Evolutionary conservation across 1,140 invertebrate genomes (phyloP).

Genomic region (Chrysoperla carnea): DNA sequence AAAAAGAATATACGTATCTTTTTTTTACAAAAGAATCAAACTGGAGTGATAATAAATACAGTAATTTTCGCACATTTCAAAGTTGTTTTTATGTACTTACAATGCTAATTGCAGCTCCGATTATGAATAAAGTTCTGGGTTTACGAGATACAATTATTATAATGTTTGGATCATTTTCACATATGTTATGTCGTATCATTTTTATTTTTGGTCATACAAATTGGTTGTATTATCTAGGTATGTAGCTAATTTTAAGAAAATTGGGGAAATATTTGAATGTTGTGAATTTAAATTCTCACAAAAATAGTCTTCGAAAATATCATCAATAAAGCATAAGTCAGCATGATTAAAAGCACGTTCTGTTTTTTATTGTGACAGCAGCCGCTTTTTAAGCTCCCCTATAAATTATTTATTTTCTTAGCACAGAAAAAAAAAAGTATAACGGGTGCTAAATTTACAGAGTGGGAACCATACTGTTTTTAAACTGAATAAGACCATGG

Average conservation of each 20-base stretch:
- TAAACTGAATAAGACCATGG: no score
- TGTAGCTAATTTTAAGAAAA: conserved; percentile 6
- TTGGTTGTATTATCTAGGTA: conserved; percentile 40
- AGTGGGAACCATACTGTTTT: no score
- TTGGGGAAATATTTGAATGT: neutral
- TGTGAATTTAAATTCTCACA: neutral
- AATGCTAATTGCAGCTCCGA: conserved; percentile 44
- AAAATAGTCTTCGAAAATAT: neutral
- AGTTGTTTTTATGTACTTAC: conserved; percentile 42
- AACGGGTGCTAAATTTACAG: no score
- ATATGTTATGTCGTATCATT: conserved; percentile 43
- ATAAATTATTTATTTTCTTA: no score
- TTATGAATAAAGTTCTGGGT: conserved; percentile 42
- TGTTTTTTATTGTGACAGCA: no score
- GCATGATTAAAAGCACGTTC: no score
- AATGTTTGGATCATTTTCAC: conserved; percentile 43
- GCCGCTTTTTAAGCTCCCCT: no score
- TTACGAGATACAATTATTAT: conserved; percentile 53
- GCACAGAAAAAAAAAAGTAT: no score
- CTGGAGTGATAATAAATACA: conserved; percentile 42
- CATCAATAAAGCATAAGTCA: no score
- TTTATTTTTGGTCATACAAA: conserved; percentile 34
- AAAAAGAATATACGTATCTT: conserved; percentile 44
- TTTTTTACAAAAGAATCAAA: conserved; percentile 46
- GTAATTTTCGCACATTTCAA: conserved; percentile 48